phyloP scores from a whole-genome alignment of 2,888 invertebrate genomes.

The Synanthedon tipuliformis region DNA sequence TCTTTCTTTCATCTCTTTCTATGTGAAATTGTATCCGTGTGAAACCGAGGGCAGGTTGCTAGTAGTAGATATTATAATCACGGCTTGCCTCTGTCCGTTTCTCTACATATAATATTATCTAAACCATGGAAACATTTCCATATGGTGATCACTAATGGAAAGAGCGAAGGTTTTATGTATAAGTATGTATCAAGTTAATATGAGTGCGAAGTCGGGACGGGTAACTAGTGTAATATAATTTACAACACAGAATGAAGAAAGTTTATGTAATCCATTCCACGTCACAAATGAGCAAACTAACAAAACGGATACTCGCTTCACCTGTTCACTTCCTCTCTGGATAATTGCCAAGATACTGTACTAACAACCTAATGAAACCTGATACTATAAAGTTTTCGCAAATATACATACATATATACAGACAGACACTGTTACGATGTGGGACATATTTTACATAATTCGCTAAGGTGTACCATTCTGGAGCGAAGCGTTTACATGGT shows the following conservation, averaged over 20 bases:
- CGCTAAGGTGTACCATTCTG: not conserved
- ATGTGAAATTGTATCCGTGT: too few relatives aligned
- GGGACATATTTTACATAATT: not conserved
- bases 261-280: not conserved
- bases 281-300: not conserved
- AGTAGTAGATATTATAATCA: too few relatives aligned
- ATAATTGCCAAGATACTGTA: conserved; percentile 44
- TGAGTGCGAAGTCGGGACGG: not conserved
- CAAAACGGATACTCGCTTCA: conserved; percentile 56
- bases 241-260: too few relatives aligned
- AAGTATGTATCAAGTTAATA: not conserved
- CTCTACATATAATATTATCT: too few relatives aligned
- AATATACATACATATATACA: not conserved
- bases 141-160: too few relatives aligned
- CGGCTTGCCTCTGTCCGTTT: too few relatives aligned
- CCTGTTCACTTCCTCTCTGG: conserved; percentile 54
- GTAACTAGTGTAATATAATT: too few relatives aligned
- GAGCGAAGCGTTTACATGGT: not conserved
- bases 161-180: not conserved
- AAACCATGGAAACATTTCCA: too few relatives aligned
- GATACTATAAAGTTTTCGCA: not conserved
- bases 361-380: not conserved
- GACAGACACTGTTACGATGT: not conserved
- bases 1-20: too few relatives aligned
- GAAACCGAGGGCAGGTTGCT: too few relatives aligned